Percentiles rank a stretch among this genome's conserved stretches.
Conservation (phyloP, 2,797 vertebrate genomes). For the Ibycter americanus region DNA sequence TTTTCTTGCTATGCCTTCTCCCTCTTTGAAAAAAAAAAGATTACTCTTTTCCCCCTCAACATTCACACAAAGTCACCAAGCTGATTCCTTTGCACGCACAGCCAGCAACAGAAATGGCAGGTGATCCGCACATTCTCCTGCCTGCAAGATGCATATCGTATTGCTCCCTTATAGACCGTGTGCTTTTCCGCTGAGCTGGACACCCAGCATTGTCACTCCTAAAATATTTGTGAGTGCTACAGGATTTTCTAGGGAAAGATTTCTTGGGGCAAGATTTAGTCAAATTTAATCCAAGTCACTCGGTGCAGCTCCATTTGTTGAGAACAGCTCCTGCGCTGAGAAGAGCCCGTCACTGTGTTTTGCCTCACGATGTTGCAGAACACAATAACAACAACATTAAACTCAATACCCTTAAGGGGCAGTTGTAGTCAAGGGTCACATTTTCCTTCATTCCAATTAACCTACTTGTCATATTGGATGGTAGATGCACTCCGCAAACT, state of each 20-base stretch:
- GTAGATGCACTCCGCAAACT: conserved; percentile 51
- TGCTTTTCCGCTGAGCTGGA: conserved; percentile 37
- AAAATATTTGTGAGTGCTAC: conserved; percentile 53
- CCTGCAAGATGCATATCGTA: neutral
- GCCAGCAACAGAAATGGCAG: neutral
- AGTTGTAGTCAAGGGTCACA: conserved; percentile 67
- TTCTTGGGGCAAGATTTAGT: conserved; percentile 64
- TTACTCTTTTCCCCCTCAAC: neutral
- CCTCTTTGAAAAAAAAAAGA: neutral
- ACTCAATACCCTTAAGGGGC: conserved; percentile 64
- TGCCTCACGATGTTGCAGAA: conserved; percentile 49
- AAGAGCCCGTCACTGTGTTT: conserved; percentile 27
- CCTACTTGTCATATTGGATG: conserved; percentile 69
- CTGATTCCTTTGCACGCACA: neutral
- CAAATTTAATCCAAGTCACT: conserved; percentile 64
- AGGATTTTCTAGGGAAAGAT: conserved; percentile 63
- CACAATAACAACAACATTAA: conserved; percentile 72
- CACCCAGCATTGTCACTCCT: conserved; percentile 28
- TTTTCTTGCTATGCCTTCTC: neutral
- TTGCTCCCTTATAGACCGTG: neutral
- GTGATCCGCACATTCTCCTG: neutral
- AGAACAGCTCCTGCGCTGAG: conserved; percentile 21
- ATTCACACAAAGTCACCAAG: neutral
- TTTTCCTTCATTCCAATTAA: conserved; percentile 75
- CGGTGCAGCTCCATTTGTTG: conserved; percentile 40